Evolutionary conservation across 2,113 vertebrate species (phyloP).

Genomic region (Corvus moneduloides): DNA sequence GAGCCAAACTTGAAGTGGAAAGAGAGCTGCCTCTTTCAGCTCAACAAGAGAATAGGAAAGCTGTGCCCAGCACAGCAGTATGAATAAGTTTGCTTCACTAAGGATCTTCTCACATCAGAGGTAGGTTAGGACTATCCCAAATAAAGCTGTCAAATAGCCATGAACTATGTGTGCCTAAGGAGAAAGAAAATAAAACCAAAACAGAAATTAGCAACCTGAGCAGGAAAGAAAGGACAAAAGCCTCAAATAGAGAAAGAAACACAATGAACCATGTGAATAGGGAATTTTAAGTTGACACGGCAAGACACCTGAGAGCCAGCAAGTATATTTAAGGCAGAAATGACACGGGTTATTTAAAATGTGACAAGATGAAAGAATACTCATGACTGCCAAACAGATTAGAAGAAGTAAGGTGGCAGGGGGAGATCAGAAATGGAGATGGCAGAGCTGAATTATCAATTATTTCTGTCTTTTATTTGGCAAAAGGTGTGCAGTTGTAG

Average conservation of each 20-base stretch:
- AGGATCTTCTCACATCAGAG: neutral
- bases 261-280: neutral
- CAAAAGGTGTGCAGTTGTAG: neutral
- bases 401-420: neutral
- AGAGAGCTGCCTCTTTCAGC: neutral
- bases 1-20: slow-evolving; percentile 10
- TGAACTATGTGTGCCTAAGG: neutral
- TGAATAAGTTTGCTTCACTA: neutral
- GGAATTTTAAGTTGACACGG: neutral
- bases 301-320: neutral
- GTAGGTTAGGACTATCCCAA: neutral
- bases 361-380: neutral
- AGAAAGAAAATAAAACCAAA: neutral
- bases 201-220: neutral
- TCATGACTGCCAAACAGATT: neutral
- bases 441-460: neutral
- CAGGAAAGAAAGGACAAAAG: neutral
- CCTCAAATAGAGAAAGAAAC: neutral
- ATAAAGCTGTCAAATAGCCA: neutral
- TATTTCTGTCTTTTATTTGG: neutral
- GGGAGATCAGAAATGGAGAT: neutral
- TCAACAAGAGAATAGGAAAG: neutral
- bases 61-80: neutral
- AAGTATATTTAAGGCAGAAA: neutral
- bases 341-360: neutral